phyloP scores from a whole-genome alignment of 2,888 invertebrate species.

The Selenia dentaria region DNA sequence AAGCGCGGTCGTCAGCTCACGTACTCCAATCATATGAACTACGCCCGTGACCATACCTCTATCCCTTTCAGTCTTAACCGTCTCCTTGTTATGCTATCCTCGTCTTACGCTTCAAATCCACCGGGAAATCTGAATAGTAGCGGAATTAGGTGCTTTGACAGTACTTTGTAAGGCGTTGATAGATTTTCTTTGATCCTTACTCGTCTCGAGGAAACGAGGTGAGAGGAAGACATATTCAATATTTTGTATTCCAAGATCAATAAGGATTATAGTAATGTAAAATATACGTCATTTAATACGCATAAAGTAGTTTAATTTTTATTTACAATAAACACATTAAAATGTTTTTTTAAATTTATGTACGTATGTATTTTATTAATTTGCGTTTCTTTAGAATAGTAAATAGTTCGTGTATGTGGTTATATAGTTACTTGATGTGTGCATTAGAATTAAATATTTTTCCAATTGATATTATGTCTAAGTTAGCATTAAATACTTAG shows the following conservation, averaged over 20 bases:
- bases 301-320: too few species aligned
- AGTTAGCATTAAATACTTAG: too few species aligned
- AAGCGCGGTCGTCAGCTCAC: conserved; percentile 75
- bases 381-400: too few species aligned
- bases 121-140: conserved; percentile 79
- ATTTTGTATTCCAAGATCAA: background rate
- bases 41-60: conserved; percentile 70
- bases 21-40: conserved; percentile 81
- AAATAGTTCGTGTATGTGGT: too few species aligned
- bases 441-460: too few species aligned
- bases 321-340: too few species aligned
- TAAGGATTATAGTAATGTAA: too few species aligned
- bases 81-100: conserved; percentile 35
- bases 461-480: too few species aligned
- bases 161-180: conserved; percentile 71
- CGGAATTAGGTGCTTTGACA: conserved; percentile 81
- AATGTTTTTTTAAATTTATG: too few species aligned
- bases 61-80: conserved; percentile 46
- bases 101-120: conserved; percentile 57
- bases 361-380: too few species aligned
- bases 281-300: too few species aligned
- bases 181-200: conserved; percentile 70
- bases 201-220: conserved; percentile 37
- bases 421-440: too few species aligned
- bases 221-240: conserved; percentile 10